Evolutionary conservation across 2,888 invertebrate species (phyloP).

Genomic region (Lottia gigantea): DNA sequence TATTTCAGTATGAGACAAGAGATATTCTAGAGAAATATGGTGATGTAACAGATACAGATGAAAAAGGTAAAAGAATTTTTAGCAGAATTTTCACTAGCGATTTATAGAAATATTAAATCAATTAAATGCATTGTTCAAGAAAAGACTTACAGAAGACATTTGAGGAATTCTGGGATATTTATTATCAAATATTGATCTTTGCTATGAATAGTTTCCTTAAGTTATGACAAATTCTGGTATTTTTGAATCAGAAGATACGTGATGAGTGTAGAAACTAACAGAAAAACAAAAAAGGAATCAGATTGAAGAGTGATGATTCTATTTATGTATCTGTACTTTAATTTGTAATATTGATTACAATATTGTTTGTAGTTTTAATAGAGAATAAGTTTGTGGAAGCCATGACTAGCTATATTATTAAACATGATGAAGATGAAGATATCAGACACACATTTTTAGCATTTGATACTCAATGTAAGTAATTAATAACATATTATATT

Average conservation of each 20-base stretch:
- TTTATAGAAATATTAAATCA: too few species aligned
- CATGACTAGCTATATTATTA: constrained; percentile 52
- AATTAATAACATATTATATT: not conserved
- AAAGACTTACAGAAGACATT: too few species aligned
- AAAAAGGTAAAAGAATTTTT: not conserved
- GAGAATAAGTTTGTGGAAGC: constrained; percentile 46
- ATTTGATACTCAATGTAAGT: constrained; percentile 62
- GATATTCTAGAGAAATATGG: constrained; percentile 45
- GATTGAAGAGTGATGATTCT: too few species aligned
- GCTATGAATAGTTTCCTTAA: too few species aligned
- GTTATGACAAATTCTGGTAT: too few species aligned
- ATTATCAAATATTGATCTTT: too few species aligned
- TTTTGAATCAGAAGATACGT: too few species aligned
- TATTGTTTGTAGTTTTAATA: constrained; percentile 37
- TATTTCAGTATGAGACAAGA: constrained; percentile 48
- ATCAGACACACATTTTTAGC: constrained; percentile 63
- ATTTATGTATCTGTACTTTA: not conserved
- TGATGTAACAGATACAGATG: not conserved
- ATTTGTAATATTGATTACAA: not conserved
- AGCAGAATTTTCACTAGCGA: not conserved
- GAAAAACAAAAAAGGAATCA: not conserved
- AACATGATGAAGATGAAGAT: constrained; percentile 58
- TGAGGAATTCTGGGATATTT: too few species aligned
- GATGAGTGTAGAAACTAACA: too few species aligned
- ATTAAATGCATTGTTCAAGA: too few species aligned